phyloP scores from a whole-genome alignment of 2,797 vertebrate species.

The Acrossocheilus fasciatus region DNA sequence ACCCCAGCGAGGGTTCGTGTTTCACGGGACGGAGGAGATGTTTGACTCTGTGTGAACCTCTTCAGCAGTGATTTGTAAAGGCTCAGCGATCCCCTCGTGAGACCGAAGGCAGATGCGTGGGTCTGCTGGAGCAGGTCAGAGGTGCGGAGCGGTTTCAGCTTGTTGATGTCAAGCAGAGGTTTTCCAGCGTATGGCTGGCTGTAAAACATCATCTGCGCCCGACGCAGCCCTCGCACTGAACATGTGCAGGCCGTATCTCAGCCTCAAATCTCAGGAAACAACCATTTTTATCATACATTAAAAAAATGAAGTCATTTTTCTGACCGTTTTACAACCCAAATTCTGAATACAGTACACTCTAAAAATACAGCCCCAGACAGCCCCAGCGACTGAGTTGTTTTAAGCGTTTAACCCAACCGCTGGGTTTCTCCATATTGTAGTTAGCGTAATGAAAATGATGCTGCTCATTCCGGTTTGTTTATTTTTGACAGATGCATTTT shows the following conservation, averaged over 20 bases:
- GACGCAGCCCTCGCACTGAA: background rate
- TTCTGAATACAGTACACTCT: background rate
- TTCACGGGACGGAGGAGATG: constrained; percentile 4
- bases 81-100: background rate
- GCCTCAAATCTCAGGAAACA: background rate
- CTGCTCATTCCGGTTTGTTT: background rate
- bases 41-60: background rate
- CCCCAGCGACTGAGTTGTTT: too few species aligned
- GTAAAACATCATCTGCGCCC: constrained; percentile 5
- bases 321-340: background rate
- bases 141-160: background rate
- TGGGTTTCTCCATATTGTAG: too few species aligned
- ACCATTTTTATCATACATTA: background rate
- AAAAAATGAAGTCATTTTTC: background rate
- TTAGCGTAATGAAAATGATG: background rate
- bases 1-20: background rate
- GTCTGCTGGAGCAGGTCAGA: background rate
- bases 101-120: constrained; percentile 4
- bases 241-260: background rate
- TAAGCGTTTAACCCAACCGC: too few species aligned
- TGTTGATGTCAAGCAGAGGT: constrained; percentile 1
- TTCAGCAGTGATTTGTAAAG: constrained; percentile 8
- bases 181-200: background rate
- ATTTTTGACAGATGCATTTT: background rate
- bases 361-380: too few species aligned